These are phyloP conservation scores for Leptinotarsa tumamoca DNA, from an alignment of 2,888 invertebrate species.

Conservation along the genomic window DNA sequence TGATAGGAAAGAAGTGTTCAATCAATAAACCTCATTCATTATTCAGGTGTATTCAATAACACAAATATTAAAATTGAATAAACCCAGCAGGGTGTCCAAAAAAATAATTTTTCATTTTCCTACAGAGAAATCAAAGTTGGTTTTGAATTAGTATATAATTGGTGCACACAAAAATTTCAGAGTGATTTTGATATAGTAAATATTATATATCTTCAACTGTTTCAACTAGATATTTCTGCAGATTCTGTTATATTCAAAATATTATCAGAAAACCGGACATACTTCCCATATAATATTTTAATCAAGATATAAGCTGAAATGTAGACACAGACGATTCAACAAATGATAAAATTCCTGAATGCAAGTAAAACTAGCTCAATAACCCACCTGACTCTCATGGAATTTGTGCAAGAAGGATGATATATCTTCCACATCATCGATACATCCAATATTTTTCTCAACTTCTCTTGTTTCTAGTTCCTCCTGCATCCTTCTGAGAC, in stretches of 20 bases:
- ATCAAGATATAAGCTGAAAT: too few species aligned
- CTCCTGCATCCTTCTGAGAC: slow-evolving; percentile 60
- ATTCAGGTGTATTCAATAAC: not conserved
- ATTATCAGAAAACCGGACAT: too few species aligned
- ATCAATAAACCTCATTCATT: slow-evolving; percentile 25
- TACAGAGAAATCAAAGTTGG: too few species aligned
- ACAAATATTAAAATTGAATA: not conserved
- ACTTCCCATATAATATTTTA: too few species aligned
- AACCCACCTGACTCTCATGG: slow-evolving; percentile 16
- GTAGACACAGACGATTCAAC: not conserved
- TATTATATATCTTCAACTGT: too few species aligned
- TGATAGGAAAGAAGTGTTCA: not conserved
- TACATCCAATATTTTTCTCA: slow-evolving; percentile 53
- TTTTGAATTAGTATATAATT: too few species aligned
- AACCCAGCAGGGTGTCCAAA: too few species aligned
- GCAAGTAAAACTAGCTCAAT: not conserved
- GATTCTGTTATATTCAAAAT: too few species aligned
- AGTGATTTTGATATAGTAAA: too few species aligned
- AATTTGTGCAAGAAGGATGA: slow-evolving; percentile 45
- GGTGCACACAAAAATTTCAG: too few species aligned
- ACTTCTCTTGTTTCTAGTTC: slow-evolving; percentile 55
- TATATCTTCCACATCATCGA: slow-evolving; percentile 52
- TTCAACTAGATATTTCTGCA: too few species aligned
- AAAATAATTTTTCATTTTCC: too few species aligned
- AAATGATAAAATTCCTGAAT: not conserved